Evolutionary conservation across 1,140 invertebrate genomes (phyloP), one percentile per base, ranked within the genome.

Genomic region (Elysia chlorotica): DNA sequence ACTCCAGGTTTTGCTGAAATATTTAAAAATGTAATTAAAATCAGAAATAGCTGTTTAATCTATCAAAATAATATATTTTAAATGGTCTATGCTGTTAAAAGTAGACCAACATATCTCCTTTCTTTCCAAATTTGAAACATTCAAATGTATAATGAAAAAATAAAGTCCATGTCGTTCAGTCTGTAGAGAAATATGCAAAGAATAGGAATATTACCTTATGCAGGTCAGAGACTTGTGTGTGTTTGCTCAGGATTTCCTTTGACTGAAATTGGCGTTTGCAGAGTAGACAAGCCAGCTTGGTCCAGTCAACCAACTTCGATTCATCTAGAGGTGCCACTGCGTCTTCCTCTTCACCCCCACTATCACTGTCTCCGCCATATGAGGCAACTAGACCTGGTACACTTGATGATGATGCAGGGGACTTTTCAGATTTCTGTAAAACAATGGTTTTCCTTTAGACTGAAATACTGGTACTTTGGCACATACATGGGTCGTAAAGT

Each of bases 261-360:
- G 93, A 96, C 31, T 94, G 92, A 82, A 99, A 98, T 83, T 96
- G 94, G 69, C 98, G 89, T 87, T 99, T 99, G 85, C 98, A 99
- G 0, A 99, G 88, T 4, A 99, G 88, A 87, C 98, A 99, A 0
- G 96, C 95, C 21, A 98, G 84, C 86, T 97, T 98, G 1, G 89
- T 89, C 90, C 93, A 95, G 87, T 99, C 97, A 17, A 96, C 91
- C 41, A 92, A 89, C 54, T 91, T 86, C 19, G 78, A 88, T 88
- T 89, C 92, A 73, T 88, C 84, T 2, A 83, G 56, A 17, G 35
- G 28, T 2, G 75, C 75, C n/a, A 66, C 28, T 25, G 62, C 56
- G 81, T 88, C 89, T 56, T 90, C 88, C 73, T 90, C 90, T 41
- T 83, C 84, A 23, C 83, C 82, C 36, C 86, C 83, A 36, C 88